A percentile compares a stretch with the other conserved stretches of the same genome.
Evolutionary conservation across 2,797 vertebrate species (phyloP).

Genomic region (Acomys russatus): DNA sequence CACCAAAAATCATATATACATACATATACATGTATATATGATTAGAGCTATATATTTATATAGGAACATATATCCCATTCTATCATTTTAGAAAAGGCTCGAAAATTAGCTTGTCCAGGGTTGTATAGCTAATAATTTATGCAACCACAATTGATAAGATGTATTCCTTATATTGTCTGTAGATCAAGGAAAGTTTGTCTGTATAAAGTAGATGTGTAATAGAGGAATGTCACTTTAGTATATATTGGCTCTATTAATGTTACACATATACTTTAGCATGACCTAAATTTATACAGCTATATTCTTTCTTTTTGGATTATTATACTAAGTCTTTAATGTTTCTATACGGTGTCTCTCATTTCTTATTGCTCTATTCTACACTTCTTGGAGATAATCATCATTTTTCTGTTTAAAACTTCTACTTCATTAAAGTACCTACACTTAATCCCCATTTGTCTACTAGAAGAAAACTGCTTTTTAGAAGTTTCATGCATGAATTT

Average conservation of each 20-base stretch:
- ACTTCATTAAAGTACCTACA: not conserved
- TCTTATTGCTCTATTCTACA: not conserved
- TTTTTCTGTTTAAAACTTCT: not conserved
- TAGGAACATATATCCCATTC: not conserved
- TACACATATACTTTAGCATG: not conserved
- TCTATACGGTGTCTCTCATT: not conserved
- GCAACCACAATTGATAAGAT: not conserved
- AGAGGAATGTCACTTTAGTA: not conserved
- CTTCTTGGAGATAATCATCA: not conserved
- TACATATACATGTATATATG: too few relatives aligned
- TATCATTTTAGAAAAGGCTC: not conserved
- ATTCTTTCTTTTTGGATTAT: not conserved
- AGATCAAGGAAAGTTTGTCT: not conserved
- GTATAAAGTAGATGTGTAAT: not conserved
- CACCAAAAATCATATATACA: not conserved
- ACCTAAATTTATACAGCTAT: not conserved
- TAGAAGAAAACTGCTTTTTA: not conserved
- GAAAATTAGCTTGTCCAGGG: not conserved
- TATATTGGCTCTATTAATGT: not conserved
- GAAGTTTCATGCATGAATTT: not conserved
- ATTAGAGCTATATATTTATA: too few relatives aligned
- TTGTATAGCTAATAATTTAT: not conserved
- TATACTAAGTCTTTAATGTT: not conserved
- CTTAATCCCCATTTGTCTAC: not conserved
- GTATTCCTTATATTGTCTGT: not conserved